Percentiles rank a stretch among this genome's conserved stretches.
These are phyloP conservation scores for Rallus crepitans DNA, from an alignment of 2,797 vertebrate species.

Conservation along the genomic window DNA sequence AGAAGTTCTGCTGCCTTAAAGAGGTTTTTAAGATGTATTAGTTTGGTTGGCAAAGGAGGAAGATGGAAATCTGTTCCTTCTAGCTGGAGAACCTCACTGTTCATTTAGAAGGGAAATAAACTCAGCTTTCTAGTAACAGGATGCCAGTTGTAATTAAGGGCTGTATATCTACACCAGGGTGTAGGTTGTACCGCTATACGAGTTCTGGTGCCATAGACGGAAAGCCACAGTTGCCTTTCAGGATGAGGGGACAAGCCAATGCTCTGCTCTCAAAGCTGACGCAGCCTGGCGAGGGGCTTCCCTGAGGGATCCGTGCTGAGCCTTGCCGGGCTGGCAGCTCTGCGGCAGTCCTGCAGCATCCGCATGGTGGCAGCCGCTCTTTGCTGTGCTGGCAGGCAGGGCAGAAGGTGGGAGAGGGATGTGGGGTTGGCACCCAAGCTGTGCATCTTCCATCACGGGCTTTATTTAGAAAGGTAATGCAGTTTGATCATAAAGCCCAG, in stretches of 20 bases:
- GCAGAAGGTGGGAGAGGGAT: neutral
- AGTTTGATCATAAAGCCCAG: rapidly evolving
- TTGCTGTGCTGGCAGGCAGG: neutral
- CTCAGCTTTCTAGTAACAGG: neutral
- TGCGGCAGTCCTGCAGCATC: neutral
- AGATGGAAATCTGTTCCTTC: neutral
- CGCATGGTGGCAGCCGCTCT: slow-evolving; percentile 63
- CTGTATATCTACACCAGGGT: neutral
- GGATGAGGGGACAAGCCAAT: neutral
- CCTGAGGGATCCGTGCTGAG: rapidly evolving
- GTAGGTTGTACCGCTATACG: neutral
- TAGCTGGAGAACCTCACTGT: neutral
- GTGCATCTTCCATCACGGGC: rapidly evolving
- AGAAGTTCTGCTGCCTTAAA: neutral
- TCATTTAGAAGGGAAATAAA: neutral
- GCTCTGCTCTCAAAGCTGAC: too few relatives aligned
- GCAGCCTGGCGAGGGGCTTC: neutral
- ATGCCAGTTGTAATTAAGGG: neutral
- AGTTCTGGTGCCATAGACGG: neutral
- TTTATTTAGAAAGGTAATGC: neutral
- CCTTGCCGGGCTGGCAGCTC: neutral
- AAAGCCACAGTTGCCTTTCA: neutral
- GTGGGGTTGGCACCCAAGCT: neutral
- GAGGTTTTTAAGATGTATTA: neutral
- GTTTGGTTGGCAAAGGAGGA: neutral